Conservation (phyloP, 2,888 invertebrate genomes). For the Drosophila flavopinicola region DNA sequence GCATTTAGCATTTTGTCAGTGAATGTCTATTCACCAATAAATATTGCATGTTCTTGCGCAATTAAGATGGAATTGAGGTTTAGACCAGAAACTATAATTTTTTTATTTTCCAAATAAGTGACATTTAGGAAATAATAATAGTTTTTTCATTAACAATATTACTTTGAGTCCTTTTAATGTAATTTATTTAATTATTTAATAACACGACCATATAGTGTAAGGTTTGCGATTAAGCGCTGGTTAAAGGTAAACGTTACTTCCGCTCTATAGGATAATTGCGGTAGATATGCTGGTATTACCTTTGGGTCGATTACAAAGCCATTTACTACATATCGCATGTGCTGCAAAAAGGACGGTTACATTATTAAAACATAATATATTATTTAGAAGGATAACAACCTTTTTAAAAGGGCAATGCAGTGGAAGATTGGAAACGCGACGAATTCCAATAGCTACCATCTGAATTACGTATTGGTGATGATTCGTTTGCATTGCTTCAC, state of each 20-base stretch:
- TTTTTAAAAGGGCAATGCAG: constrained; percentile 41
- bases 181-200: no score
- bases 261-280: constrained; percentile 24
- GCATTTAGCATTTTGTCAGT: no score
- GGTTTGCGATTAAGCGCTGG: not conserved
- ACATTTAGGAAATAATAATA: no score
- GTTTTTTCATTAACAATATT: no score
- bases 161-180: no score
- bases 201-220: not conserved
- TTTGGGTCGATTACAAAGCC: constrained; percentile 14
- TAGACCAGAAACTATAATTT: no score
- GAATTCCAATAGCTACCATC: constrained; percentile 27
- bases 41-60: no score
- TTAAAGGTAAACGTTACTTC: constrained; percentile 2
- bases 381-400: constrained; percentile 23
- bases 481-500: constrained; percentile 10
- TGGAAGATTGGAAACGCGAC: constrained; percentile 39
- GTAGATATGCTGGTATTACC: constrained; percentile 35
- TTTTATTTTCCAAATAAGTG: no score
- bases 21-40: no score
- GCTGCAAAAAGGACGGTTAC: constrained; percentile 7
- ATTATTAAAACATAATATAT: not conserved
- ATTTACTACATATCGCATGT: constrained; percentile 11
- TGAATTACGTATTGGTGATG: constrained; percentile 21
- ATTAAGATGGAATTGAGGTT: no score